These are phyloP conservation scores for Homarus americanus DNA, from an alignment of 1,140 invertebrate genomes.

Conservation along the genomic window DNA sequence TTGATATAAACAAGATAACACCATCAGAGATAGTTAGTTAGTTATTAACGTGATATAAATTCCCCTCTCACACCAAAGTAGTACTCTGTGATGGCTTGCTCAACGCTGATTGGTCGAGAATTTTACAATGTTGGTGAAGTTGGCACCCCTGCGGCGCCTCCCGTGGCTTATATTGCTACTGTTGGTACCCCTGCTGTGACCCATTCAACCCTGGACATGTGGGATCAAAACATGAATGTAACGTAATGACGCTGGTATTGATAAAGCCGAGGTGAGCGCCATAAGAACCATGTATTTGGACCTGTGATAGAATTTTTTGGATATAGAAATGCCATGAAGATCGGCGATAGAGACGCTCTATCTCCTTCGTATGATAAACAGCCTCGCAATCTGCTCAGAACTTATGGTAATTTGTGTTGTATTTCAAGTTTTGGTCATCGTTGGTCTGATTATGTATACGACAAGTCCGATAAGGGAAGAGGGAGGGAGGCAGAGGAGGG, in stretches of 20 bases:
- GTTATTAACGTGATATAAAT: constrained; percentile 18
- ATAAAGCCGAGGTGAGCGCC: constrained; percentile 35
- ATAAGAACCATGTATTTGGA: constrained; percentile 59
- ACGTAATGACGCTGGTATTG: constrained; percentile 60
- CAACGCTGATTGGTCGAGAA: constrained; percentile 42
- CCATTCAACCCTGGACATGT: constrained; percentile 49
- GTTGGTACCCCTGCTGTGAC: constrained; percentile 64
- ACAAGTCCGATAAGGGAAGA: not conserved
- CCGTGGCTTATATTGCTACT: constrained; percentile 60
- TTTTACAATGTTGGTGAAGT: constrained; percentile 43
- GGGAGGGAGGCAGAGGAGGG: too few relatives aligned
- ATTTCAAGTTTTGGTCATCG: not conserved
- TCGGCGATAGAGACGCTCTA: constrained; percentile 24
- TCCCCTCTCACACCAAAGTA: not conserved
- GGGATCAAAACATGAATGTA: constrained; percentile 68
- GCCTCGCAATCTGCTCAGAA: constrained; percentile 2
- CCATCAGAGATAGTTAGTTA: not conserved
- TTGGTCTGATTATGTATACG: not conserved
- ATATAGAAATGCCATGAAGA: constrained; percentile 42
- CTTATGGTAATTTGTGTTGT: constrained; percentile 40
- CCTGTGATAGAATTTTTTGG: constrained; percentile 29
- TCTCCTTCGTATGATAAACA: constrained; percentile 54
- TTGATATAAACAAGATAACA: not conserved
- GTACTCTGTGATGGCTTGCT: not conserved
- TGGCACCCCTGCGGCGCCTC: constrained; percentile 50